Percentiles rank a stretch among this genome's conserved stretches.
phyloP scores from a whole-genome alignment of 2,113 vertebrate species.

The Chionodraco myersi region DNA sequence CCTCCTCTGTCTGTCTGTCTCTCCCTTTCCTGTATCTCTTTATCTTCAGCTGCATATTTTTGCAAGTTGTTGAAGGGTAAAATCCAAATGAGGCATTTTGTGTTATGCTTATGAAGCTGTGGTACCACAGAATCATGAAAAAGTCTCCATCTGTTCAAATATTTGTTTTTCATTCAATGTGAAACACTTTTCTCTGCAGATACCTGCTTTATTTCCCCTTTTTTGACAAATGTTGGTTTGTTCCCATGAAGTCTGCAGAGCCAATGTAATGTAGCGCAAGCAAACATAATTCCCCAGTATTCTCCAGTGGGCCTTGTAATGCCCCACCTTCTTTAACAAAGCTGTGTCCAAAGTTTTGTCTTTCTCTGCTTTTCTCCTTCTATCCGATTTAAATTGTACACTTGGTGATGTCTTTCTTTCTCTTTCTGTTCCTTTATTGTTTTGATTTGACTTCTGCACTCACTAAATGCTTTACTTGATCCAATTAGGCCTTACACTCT shows the following conservation, averaged over 20 bases:
- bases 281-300: constrained; percentile 74
- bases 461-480: background rate
- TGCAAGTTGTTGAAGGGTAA: constrained; percentile 52
- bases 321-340: constrained; percentile 66
- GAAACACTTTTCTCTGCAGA: constrained; percentile 60
- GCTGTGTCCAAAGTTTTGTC: constrained; percentile 46
- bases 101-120: constrained; percentile 42
- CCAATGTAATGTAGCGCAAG: constrained; percentile 62
- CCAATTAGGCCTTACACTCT: background rate
- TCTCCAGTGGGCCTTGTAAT: constrained; percentile 65
- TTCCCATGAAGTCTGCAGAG: constrained; percentile 66
- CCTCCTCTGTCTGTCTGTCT: constrained; percentile 29
- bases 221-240: constrained; percentile 30
- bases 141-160: constrained; percentile 81
- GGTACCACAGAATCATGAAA: constrained; percentile 40
- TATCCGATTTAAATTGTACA: background rate
- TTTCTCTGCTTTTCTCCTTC: background rate
- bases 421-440: too few species aligned
- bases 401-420: background rate
- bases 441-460: background rate
- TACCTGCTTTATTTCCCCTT: constrained; percentile 35
- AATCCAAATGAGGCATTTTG: constrained; percentile 44
- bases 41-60: constrained; percentile 52
- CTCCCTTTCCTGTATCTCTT: constrained; percentile 41
- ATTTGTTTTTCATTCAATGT: constrained; percentile 75